Evolutionary conservation across 2,113 vertebrate genomes (phyloP), one percentile per base, ranked within the genome.

Genomic region (Chaenocephalus aceratus): DNA sequence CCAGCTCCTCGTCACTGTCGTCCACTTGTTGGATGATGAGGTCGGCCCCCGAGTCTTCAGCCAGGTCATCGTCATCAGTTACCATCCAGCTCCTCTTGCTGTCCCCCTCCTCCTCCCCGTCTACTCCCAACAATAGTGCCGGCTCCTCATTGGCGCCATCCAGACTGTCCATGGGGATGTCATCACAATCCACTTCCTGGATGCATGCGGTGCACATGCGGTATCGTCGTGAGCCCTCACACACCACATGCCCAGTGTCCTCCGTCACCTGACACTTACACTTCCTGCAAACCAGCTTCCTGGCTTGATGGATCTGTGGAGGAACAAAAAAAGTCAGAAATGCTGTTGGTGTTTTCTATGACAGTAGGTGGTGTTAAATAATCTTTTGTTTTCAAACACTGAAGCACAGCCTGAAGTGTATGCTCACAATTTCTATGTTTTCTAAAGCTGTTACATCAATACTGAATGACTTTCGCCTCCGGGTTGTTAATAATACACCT

Each of bases 21-120:
- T 98, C 98, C 36, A 99, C 98, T 48, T 98, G 97, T 75, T 99
- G 97, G 83, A 99, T 99, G 70, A 98, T 97, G 89, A 99, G 93
- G 78, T 98, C 97, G 0, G 91, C 95, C 1, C 97, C 97, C 1
- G 97, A 97, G 21, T 98, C 97, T 82, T 97, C 97, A 0, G 98
- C 97, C 12, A 98, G 96, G 85, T 99, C 97, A 60, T 98, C 97
- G 0, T 99, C 97, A 1, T 95, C 91, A 0, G 85, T 92, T 49
- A 94, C 84, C 0, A 96, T 96, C 87, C 93, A 96, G 88, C 94
- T 94, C 82, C 96, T 93, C 62, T 95, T 95, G 21, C 95, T 95
- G 5, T 94, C 95, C 3, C 96, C 96, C 52, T 97, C 97, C 74
- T 93, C 92, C 84, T 95, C 96, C 10, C 97, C 97, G 0, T 95